A percentile compares a stretch with the other conserved stretches of the same genome.
Conservation (phyloP, 2,888 invertebrate species). For the Trichogramma dendrolimi region DNA sequence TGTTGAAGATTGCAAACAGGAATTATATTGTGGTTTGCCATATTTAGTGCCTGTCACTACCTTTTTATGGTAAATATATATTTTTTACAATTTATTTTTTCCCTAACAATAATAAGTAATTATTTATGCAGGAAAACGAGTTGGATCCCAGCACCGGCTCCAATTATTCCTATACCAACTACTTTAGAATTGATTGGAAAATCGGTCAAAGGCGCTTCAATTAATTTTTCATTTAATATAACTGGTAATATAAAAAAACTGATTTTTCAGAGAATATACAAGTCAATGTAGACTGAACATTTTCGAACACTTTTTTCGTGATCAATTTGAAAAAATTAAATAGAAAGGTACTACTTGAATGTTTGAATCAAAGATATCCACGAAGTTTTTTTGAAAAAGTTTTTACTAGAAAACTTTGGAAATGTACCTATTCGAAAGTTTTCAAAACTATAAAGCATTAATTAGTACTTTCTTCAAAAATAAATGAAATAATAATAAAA, state of each 20-base stretch:
- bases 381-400: background rate
- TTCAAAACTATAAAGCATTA: background rate
- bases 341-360: too few species aligned
- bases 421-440: too few species aligned
- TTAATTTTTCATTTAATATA: conserved; percentile 54
- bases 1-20: conserved; percentile 58
- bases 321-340: background rate
- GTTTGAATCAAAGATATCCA: too few species aligned
- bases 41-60: conserved; percentile 72
- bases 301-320: background rate
- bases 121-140: conserved; percentile 55
- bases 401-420: background rate
- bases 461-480: conserved; percentile 8
- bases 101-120: background rate
- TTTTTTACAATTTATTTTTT: background rate
- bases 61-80: conserved; percentile 57
- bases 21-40: conserved; percentile 75
- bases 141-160: conserved; percentile 59
- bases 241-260: conserved; percentile 48
- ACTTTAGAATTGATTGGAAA: conserved; percentile 53
- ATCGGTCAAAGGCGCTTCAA: conserved; percentile 45
- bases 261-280: background rate
- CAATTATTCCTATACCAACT: conserved; percentile 54
- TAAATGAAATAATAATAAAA: conserved; percentile 6
- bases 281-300: background rate